These are phyloP conservation scores for Empidonax alnorum DNA, from an alignment of 2,113 vertebrate species.

Conservation along the genomic window DNA sequence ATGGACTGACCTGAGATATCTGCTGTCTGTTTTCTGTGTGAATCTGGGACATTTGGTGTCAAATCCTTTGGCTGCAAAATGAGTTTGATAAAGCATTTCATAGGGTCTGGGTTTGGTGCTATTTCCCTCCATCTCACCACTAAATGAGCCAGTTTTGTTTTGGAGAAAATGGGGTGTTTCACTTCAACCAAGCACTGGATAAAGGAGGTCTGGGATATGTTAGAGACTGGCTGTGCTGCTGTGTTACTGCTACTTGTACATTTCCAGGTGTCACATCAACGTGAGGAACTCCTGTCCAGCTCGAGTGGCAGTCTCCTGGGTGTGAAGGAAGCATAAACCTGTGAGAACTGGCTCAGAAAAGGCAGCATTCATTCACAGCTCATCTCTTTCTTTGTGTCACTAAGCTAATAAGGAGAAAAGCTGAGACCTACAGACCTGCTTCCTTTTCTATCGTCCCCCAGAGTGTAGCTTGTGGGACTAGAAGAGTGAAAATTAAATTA, in stretches of 20 bases:
- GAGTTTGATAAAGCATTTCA: background rate
- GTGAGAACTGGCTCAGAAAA: background rate
- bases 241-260: background rate
- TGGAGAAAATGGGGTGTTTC: background rate
- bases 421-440: background rate
- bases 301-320: background rate
- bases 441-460: background rate
- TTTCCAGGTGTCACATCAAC: background rate
- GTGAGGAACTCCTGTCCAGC: background rate
- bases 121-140: background rate
- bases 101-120: background rate
- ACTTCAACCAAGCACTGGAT: background rate
- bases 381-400: background rate
- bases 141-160: background rate
- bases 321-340: background rate
- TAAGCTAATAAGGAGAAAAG: background rate
- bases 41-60: background rate
- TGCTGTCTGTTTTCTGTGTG: background rate
- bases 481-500: constrained; percentile 57
- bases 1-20: background rate
- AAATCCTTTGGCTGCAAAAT: background rate
- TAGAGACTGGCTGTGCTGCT: background rate
- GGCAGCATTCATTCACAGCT: background rate
- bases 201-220: background rate
- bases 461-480: background rate